Conservation (phyloP, 2,797 vertebrate species). For the Hoplostethus mediterraneus region DNA sequence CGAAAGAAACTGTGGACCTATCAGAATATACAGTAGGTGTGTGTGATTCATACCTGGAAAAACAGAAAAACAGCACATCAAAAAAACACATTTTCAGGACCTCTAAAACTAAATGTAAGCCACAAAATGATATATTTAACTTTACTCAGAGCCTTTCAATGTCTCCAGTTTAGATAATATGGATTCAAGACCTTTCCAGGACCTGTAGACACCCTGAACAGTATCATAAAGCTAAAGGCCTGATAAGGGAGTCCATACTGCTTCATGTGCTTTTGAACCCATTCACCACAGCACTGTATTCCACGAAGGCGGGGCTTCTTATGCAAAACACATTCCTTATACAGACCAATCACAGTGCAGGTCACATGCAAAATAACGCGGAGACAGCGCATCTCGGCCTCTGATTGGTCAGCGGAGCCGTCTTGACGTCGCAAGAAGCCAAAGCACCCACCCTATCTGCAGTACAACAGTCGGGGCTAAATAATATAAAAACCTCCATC, state of each 20-base stretch:
- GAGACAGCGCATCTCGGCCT: conserved; percentile 51
- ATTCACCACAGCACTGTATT: conserved; percentile 16
- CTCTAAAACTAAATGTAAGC: neutral
- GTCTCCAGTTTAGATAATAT: too few relatives aligned
- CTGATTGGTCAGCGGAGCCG: conserved; percentile 75
- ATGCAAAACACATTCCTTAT: conserved; percentile 67
- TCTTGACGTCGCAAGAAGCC: conserved; percentile 52
- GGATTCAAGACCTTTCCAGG: too few relatives aligned
- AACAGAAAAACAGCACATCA: neutral
- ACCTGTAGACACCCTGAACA: too few relatives aligned
- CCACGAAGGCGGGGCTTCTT: conserved; percentile 60
- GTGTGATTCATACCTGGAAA: neutral
- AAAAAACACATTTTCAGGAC: neutral
- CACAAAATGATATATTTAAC: too few relatives aligned
- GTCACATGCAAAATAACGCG: conserved; percentile 78
- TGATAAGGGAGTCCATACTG: conserved; percentile 25
- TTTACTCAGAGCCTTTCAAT: too few relatives aligned
- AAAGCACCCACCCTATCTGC: conserved; percentile 82
- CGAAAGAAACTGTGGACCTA: too few relatives aligned
- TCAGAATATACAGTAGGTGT: neutral
- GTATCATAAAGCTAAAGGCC: neutral
- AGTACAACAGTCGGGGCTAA: conserved; percentile 79
- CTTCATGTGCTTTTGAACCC: conserved; percentile 54
- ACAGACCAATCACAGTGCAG: conserved; percentile 79
- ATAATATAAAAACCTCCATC: conserved; percentile 71